Evolutionary conservation across 2,888 invertebrate genomes (phyloP).

Genomic region (Schizotus pectinicornis): DNA sequence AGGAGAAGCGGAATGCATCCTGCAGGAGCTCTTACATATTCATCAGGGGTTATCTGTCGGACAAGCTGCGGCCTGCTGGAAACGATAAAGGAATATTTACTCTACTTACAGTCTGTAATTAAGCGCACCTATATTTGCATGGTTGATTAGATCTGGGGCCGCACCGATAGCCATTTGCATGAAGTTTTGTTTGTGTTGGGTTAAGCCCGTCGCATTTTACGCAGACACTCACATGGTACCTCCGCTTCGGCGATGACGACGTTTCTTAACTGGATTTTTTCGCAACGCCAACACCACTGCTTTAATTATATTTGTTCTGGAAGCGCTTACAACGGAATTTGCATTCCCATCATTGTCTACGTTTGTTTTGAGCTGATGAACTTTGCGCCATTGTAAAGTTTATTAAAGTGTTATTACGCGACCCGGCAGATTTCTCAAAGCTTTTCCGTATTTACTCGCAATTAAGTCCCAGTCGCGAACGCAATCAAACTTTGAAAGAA

Average conservation of each 20-base stretch:
- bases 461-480: conserved; percentile 1
- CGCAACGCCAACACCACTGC: conserved; percentile 21
- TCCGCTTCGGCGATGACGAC: conserved; percentile 9
- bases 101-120: conserved; percentile 58
- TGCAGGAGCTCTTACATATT: conserved; percentile 55
- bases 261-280: conserved; percentile 6
- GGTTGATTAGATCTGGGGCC: conserved; percentile 56
- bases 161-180: conserved; percentile 56
- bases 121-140: conserved; percentile 59
- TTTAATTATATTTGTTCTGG: conserved; percentile 43
- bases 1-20: conserved; percentile 43
- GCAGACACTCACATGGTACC: conserved; percentile 34
- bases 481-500: conserved; percentile 9
- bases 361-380: conserved; percentile 41
- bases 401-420: conserved; percentile 32
- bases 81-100: conserved; percentile 59
- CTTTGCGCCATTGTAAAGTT: conserved; percentile 38
- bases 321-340: conserved; percentile 41
- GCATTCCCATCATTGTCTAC: conserved; percentile 43
- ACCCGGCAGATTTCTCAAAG: conserved; percentile 15
- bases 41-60: conserved; percentile 57
- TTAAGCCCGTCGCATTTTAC: conserved; percentile 51
- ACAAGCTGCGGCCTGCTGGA: conserved; percentile 54
- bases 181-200: conserved; percentile 55
- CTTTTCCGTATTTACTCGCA: conserved; percentile 20